Evolutionary conservation across 2,113 vertebrate species (phyloP).

Genomic region (Gasterosteus nipponicus): DNA sequence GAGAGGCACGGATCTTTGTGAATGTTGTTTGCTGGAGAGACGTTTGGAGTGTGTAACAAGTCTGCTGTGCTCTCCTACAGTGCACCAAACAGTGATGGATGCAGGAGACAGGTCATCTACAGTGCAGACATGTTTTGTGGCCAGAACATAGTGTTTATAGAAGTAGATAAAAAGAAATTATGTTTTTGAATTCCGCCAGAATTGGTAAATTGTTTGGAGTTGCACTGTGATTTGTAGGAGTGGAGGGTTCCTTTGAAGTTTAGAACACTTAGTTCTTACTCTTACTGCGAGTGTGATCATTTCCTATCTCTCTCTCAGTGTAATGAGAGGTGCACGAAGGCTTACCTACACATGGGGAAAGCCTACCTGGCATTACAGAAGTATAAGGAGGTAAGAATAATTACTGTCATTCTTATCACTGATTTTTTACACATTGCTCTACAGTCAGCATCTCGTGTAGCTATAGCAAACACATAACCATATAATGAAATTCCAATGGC

Average conservation of each 20-base stretch:
- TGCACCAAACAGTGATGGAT: conserved; percentile 3
- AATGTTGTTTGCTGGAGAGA: conserved; percentile 18
- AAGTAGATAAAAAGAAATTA: neutral
- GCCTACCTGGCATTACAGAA: conserved; percentile 84
- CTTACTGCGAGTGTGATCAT: neutral
- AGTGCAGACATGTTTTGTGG: conserved; percentile 6
- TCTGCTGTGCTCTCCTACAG: neutral
- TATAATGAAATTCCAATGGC: neutral
- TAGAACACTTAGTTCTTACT: conserved; percentile 17
- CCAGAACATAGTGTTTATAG: conserved; percentile 3
- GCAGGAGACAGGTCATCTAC: neutral
- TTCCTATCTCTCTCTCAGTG: conserved; percentile 81
- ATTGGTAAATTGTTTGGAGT: neutral
- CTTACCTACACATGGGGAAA: conserved; percentile 90
- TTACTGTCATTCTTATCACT: conserved; percentile 25
- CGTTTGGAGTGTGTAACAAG: neutral
- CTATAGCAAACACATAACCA: neutral
- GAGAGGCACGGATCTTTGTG: neutral
- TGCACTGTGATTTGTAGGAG: neutral
- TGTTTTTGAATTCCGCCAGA: neutral
- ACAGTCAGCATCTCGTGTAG: neutral
- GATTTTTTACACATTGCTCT: conserved; percentile 1
- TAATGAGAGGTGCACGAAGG: conserved; percentile 87
- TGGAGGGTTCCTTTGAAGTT: neutral
- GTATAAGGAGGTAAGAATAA: conserved; percentile 82